phyloP scores from a whole-genome alignment of 2,888 invertebrate species.

The Drosophila basisetae region DNA sequence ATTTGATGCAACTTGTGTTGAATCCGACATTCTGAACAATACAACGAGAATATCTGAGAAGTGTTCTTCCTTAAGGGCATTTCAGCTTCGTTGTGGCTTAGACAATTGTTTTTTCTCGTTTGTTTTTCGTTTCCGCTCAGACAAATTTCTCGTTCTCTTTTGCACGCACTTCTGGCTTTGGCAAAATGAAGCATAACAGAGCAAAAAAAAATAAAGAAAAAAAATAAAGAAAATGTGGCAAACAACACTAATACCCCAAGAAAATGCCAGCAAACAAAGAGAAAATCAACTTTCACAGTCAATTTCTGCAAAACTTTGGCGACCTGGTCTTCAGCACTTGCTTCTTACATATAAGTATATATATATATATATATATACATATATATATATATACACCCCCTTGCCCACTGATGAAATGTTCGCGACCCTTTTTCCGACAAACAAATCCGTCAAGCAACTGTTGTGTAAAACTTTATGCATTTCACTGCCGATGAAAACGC shows the following conservation, averaged over 20 bases:
- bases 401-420: background rate
- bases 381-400: background rate
- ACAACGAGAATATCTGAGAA: background rate
- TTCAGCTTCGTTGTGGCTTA: background rate
- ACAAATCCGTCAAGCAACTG: slow-evolving; percentile 77
- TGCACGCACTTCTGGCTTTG: slow-evolving; percentile 11
- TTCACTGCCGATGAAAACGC: slow-evolving; percentile 72
- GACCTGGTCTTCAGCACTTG: slow-evolving; percentile 34
- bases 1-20: background rate
- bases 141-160: slow-evolving; percentile 3
- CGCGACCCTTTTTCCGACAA: slow-evolving; percentile 73
- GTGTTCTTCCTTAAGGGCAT: background rate
- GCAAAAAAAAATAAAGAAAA: slow-evolving; percentile 30
- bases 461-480: slow-evolving; percentile 76
- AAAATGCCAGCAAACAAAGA: slow-evolving; percentile 68
- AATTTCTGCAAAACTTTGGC: slow-evolving; percentile 51
- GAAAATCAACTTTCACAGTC: slow-evolving; percentile 67
- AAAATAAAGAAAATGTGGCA: slow-evolving; percentile 53
- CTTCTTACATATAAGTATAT: slow-evolving; percentile 11
- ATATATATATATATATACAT: background rate
- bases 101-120: background rate
- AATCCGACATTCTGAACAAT: background rate
- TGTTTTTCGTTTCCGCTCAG: slow-evolving; percentile 9
- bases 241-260: slow-evolving; percentile 70
- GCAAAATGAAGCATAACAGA: slow-evolving; percentile 70